Conservation (phyloP, 92 coral and sea anemone species). For the Epizoanthus ramosus region DNA sequence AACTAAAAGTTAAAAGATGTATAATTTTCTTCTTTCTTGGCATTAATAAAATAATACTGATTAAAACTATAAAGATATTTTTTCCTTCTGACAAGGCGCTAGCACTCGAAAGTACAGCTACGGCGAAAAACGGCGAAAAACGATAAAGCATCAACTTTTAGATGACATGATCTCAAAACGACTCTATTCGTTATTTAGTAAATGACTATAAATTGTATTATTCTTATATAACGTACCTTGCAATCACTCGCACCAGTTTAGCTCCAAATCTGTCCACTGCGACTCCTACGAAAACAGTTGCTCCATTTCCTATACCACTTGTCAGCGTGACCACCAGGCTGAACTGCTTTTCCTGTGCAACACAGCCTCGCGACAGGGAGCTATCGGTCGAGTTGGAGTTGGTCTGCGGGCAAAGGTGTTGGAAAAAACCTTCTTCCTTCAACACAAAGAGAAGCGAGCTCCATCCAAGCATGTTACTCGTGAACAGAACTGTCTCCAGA, state of each 20-base stretch:
- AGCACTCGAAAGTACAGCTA: too few species aligned
- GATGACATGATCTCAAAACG: too few species aligned
- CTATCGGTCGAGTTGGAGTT: background rate
- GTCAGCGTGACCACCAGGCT: constrained; percentile 42
- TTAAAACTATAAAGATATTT: too few species aligned
- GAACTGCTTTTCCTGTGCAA: constrained; percentile 58
- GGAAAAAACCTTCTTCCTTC: constrained; percentile 49
- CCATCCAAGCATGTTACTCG: constrained; percentile 61
- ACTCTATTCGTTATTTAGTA: too few species aligned
- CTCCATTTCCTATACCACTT: constrained; percentile 21
- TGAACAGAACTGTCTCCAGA: constrained; percentile 45
- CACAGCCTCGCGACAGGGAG: constrained; percentile 31
- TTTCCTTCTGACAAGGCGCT: too few species aligned
- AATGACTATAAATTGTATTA: background rate
- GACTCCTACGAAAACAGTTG: constrained; percentile 41
- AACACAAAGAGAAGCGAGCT: constrained; percentile 54
- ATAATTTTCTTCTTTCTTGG: too few species aligned
- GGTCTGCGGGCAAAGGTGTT: constrained; percentile 44
- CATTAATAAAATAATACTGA: too few species aligned
- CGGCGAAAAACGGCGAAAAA: too few species aligned
- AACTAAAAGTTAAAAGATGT: too few species aligned
- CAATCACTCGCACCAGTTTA: constrained; percentile 45
- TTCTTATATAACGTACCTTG: constrained; percentile 45
- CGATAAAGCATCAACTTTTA: too few species aligned
- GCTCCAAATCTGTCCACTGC: constrained; percentile 62